Evolutionary conservation across 2,113 vertebrate species (phyloP).

Genomic region (Neotoma lepida): DNA sequence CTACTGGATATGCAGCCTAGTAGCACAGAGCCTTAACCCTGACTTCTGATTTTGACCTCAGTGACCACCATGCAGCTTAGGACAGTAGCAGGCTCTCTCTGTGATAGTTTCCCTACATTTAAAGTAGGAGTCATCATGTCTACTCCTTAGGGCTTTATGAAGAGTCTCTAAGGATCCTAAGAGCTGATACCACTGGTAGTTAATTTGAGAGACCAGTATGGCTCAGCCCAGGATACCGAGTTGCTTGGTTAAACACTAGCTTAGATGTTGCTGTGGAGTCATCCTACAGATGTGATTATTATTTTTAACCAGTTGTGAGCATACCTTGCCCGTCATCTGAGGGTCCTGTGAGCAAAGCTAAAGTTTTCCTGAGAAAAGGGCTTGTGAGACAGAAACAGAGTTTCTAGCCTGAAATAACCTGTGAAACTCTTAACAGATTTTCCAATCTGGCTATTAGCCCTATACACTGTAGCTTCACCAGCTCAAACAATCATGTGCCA

Average conservation of each 20-base stretch:
- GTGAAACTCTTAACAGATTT: neutral
- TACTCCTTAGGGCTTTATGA: neutral
- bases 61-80: fast-evolving
- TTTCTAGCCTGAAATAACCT: neutral
- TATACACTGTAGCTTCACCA: neutral
- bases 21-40: neutral
- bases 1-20: neutral
- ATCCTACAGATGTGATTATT: neutral
- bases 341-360: neutral
- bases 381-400: neutral
- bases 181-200: neutral
- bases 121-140: neutral
- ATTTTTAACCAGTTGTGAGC: neutral
- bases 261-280: neutral
- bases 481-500: neutral
- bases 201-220: neutral
- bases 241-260: neutral
- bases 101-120: neutral
- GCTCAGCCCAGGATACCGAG: neutral
- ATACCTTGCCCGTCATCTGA: neutral
- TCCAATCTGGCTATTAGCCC: neutral
- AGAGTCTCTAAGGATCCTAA: neutral
- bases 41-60: neutral
- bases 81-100: neutral
- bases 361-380: neutral